phyloP scores from a whole-genome alignment of 64 coral and sea anemone species.

The Dendrophyllia cribrosa region DNA sequence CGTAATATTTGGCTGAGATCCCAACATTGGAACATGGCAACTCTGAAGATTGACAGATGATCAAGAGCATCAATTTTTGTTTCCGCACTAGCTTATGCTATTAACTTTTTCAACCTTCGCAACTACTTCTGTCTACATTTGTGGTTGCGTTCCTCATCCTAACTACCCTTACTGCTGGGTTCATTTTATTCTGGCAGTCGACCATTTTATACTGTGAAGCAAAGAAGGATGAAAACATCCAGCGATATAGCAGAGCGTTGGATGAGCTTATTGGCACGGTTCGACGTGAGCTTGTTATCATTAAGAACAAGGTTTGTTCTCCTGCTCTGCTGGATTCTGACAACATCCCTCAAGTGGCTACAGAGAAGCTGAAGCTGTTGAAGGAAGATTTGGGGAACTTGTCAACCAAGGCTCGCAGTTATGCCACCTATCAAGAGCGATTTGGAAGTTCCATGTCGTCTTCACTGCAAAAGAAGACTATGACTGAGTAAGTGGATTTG shows the following conservation, averaged over 20 bases:
- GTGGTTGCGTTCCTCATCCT: too few species aligned
- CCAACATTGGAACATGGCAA: too few species aligned
- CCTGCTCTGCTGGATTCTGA: conserved; percentile 83
- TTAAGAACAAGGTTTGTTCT: conserved; percentile 86
- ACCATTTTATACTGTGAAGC: conserved; percentile 93
- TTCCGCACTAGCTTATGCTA: too few species aligned
- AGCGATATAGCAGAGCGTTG: conserved; percentile 72
- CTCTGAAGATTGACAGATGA: too few species aligned
- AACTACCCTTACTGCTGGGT: background rate
- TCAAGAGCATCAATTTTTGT: too few species aligned
- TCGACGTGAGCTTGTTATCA: conserved; percentile 80
- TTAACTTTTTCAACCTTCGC: too few species aligned
- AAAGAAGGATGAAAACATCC: conserved; percentile 95
- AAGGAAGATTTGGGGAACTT: conserved; percentile 79
- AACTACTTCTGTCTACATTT: too few species aligned
- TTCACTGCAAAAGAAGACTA: conserved; percentile 80
- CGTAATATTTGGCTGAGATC: too few species aligned
- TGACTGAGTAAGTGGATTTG: conserved; percentile 71
- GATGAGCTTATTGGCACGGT: conserved; percentile 82
- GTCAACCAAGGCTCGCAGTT: conserved; percentile 77
- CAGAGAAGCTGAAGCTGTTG: conserved; percentile 87
- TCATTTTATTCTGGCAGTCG: conserved; percentile 59
- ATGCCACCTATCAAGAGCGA: conserved; percentile 85
- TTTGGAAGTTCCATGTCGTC: conserved; percentile 93
- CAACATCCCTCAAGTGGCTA: conserved; percentile 87